Evolutionary conservation across 1,140 invertebrate species (phyloP).

Genomic region (Chironomus striatipennis): DNA sequence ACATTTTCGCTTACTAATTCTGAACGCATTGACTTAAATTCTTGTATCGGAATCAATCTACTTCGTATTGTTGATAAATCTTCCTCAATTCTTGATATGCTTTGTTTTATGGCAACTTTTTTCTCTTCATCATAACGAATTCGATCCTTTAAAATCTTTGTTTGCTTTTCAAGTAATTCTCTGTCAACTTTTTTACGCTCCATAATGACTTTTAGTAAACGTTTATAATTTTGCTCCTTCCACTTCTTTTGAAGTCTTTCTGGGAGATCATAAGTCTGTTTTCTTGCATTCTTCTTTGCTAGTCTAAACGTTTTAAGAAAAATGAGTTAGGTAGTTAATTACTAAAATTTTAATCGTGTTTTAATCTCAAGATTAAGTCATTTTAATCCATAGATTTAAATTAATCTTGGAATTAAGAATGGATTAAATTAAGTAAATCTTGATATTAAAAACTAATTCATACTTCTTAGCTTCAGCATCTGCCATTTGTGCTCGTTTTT

Average conservation of each 20-base stretch:
- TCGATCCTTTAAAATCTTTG: slow-evolving; percentile 36
- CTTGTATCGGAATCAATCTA: slow-evolving; percentile 33
- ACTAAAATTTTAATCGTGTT: too few relatives aligned
- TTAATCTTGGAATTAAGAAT: not conserved
- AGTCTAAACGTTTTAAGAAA: not conserved
- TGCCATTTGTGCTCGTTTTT: not conserved
- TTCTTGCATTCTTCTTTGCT: slow-evolving; percentile 4
- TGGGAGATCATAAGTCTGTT: slow-evolving; percentile 22
- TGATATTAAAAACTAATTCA: not conserved
- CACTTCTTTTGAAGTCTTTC: slow-evolving; percentile 29
- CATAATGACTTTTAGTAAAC: slow-evolving; percentile 37
- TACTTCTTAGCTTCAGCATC: slow-evolving; percentile 25
- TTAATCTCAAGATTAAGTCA: too few relatives aligned
- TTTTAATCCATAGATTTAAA: too few relatives aligned
- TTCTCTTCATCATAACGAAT: slow-evolving; percentile 34
- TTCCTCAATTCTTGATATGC: slow-evolving; percentile 31
- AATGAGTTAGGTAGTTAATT: not conserved
- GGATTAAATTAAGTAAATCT: too few relatives aligned
- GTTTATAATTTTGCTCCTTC: slow-evolving; percentile 37
- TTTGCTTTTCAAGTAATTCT: slow-evolving; percentile 35
- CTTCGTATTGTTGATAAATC: slow-evolving; percentile 33
- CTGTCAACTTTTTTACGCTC: slow-evolving; percentile 37
- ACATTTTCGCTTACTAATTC: slow-evolving; percentile 31
- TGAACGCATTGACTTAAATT: slow-evolving; percentile 24
- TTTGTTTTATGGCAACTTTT: slow-evolving; percentile 32